Evolutionary conservation across 2,797 vertebrate genomes (phyloP), one percentile per base, ranked within the genome.

Genomic region (Tarsius wallacei): DNA sequence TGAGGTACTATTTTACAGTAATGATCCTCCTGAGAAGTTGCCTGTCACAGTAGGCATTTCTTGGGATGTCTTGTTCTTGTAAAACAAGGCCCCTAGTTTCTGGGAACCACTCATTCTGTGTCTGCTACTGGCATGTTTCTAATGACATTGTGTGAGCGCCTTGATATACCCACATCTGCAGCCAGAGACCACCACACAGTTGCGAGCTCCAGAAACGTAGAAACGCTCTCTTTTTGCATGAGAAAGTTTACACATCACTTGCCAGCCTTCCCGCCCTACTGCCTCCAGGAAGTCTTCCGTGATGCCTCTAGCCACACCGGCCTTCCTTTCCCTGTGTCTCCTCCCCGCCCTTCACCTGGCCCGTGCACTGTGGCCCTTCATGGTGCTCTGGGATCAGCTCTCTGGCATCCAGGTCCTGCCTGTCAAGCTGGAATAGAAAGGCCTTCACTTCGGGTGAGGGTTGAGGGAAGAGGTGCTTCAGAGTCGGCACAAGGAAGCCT

Each of bases 201-300:
- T 76, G 4, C 31, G 28, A 51, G 47, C 16, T 5, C 31, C 47
- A 19, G 73, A 17, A 31, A 51, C 9, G 10, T 19, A 26, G 31
- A 66, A 66, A 66, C n/a, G 7, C 31, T 51, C 16, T 51, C 47
- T 15, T 76, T 51, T 76, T 76, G 47, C 9, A 51, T 49, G 11
- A 76, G 28, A 17, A 28, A 31, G 16, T 51, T 31, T 76, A 49
- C 51, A 51, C 19, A 51, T 76, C 15, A 0, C 47, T 28, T 76
- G 4, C 8, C 73, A 31, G 47, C 16, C 47, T 31, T 51, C 42
- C 73, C 2, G 0, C 47, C 26, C 70, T 8, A 49, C 47, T 1
- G 49, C 73, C 73, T 76, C 76, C 76, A n/a, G 51, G 76, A 90
- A 90, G 76, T 15, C 76, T 57, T 90, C 88, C 63, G 12, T 42